A percentile compares a stretch with the other conserved stretches of the same genome.
Evolutionary conservation across 2,113 vertebrate species (phyloP).

Genomic region (Plecotus auritus): DNA sequence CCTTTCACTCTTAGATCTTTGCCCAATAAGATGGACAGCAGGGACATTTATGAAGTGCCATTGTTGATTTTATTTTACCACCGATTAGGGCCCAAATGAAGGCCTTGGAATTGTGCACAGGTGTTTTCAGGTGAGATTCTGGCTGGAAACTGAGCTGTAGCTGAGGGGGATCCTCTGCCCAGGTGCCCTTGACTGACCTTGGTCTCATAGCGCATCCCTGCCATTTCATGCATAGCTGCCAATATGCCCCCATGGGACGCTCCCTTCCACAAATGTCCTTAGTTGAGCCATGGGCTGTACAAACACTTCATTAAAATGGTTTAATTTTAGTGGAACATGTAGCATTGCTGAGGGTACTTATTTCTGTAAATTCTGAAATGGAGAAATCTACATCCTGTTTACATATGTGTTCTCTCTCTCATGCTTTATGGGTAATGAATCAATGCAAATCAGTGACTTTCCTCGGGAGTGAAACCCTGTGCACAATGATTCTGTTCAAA

Average conservation of each 20-base stretch:
- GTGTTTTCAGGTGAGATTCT: background rate
- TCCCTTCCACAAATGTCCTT: background rate
- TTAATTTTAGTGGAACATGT: background rate
- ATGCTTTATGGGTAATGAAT: background rate
- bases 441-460: background rate
- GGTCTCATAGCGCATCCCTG: rapidly evolving
- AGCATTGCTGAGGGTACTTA: background rate
- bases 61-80: background rate
- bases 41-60: background rate
- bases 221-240: background rate
- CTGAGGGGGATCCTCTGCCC: rapidly evolving
- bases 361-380: background rate
- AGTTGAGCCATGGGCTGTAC: background rate
- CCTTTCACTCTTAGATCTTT: background rate
- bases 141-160: rapidly evolving
- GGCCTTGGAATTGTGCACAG: background rate
- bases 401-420: background rate
- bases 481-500: background rate
- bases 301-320: background rate
- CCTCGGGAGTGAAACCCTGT: background rate
- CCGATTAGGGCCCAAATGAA: background rate
- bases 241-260: rapidly evolving
- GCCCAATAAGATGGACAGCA: background rate
- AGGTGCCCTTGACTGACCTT: rapidly evolving
- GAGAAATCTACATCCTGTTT: background rate